Evolutionary conservation across 2,888 invertebrate genomes (phyloP).

Genomic region (Sthenelais limicola): DNA sequence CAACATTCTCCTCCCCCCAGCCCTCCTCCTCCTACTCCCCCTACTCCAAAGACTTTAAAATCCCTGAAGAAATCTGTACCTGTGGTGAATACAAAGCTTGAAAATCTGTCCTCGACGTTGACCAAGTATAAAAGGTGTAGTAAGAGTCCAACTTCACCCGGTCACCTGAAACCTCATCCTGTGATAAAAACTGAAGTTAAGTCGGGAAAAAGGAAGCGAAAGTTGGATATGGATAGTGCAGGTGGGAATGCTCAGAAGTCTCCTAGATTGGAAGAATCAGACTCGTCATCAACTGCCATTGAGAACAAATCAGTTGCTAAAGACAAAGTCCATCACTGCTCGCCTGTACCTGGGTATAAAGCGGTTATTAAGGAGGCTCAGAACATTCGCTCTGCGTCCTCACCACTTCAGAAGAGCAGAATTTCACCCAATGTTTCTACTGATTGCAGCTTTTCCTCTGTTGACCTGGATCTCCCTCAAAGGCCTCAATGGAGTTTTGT

Average conservation of each 20-base stretch:
- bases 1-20: background rate
- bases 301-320: background rate
- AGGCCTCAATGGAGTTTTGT: constrained; percentile 25
- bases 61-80: too few relatives aligned
- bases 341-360: too few relatives aligned
- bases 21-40: constrained; percentile 21
- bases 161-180: too few relatives aligned
- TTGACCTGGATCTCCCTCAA: constrained; percentile 2
- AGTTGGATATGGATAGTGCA: constrained; percentile 11
- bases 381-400: too few relatives aligned
- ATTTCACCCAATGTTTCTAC: constrained; percentile 14
- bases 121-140: too few relatives aligned
- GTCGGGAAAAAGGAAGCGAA: background rate
- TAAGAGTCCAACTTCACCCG: too few relatives aligned
- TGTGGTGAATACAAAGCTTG: too few relatives aligned
- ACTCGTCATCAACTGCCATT: background rate
- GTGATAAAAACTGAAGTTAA: too few relatives aligned
- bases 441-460: constrained; percentile 6
- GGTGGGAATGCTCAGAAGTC: background rate
- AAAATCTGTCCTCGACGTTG: too few relatives aligned
- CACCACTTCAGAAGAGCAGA: background rate
- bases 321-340: too few relatives aligned
- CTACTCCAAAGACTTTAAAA: too few relatives aligned
- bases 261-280: background rate
- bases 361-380: too few relatives aligned